Evolutionary conservation across 1,140 invertebrate species (phyloP), one percentile per base, ranked within the genome.

Genomic region (Chionoecetes opilio): DNA sequence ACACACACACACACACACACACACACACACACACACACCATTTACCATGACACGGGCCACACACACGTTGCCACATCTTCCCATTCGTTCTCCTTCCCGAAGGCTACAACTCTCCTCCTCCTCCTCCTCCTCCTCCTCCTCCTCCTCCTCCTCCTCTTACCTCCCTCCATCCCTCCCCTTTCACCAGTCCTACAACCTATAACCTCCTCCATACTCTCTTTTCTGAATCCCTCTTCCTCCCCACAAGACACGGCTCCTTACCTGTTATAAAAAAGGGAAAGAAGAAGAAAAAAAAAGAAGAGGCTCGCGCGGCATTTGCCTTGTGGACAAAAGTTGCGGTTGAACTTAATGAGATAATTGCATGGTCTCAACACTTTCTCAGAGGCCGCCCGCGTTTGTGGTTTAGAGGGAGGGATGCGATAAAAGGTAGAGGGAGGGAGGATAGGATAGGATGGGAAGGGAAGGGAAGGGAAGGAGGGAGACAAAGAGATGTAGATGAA

Each of bases 281-380:
- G n/a, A n/a, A n/a, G n/a, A n/a, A n/a, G n/a, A n/a, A n/a, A n/a
- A n/a, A n/a, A n/a, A n/a, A 63, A 63, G 26, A 63, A 35, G 17
- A 37, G 26, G 32, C 31, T 6, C 86, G 9, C 35, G 86, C 6
- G 26, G 34, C 26, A 38, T 88, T 88, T 88, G 86, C 86, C 86
- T 88, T 88, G 86, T 88, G 86, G 53, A 63, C 17, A 63, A 63
- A 63, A 88, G 26, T 37, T n/a, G 86, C 35, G 86, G 87, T 89
- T 46, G 8, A 46, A 46, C 87, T 41, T 89, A 89, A 89, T 89
- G 87, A 89, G 87, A 89, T 89, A 89, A 89, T 89, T 89, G 87
- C 87, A 89, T 46, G 87, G 87, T 41, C 26, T 89, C 37, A 46
- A 37, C 87, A 46, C 87, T 46, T 89, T 89, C 53, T 63, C 53